These are phyloP conservation scores for Smithornis capensis DNA, from an alignment of 2,113 vertebrate species.

Conservation along the genomic window DNA sequence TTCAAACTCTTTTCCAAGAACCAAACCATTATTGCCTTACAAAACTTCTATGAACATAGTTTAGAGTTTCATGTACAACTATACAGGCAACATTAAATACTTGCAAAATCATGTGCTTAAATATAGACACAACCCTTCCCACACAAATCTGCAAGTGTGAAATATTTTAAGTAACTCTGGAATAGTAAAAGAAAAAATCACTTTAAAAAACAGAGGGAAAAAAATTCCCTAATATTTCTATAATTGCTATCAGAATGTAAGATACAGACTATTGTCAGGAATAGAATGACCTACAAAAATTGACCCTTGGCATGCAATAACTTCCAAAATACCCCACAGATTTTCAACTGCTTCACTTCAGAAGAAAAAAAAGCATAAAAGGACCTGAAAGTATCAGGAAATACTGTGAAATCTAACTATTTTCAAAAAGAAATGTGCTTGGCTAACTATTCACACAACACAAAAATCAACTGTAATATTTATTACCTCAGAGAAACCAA, in stretches of 20 bases:
- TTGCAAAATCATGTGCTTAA: neutral
- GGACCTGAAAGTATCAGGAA: neutral
- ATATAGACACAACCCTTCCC: neutral
- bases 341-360: neutral
- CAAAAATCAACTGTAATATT: neutral
- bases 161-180: neutral
- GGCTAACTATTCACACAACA: neutral
- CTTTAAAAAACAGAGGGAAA: neutral
- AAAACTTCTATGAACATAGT: neutral
- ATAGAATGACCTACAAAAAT: neutral
- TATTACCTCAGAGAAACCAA: neutral
- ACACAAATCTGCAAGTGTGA: neutral
- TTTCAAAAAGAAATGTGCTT: neutral
- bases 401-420: neutral
- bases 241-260: neutral
- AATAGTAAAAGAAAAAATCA: neutral
- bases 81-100: neutral
- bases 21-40: neutral
- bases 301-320: accelerated
- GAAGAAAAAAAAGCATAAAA: neutral
- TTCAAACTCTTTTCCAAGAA: neutral
- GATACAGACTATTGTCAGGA: neutral
- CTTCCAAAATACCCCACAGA: neutral
- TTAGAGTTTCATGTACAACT: neutral
- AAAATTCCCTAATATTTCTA: neutral